Evolutionary conservation across 2,888 invertebrate species (phyloP), one percentile per base, ranked within the genome.

Genomic region (Zaprionus lineosus): DNA sequence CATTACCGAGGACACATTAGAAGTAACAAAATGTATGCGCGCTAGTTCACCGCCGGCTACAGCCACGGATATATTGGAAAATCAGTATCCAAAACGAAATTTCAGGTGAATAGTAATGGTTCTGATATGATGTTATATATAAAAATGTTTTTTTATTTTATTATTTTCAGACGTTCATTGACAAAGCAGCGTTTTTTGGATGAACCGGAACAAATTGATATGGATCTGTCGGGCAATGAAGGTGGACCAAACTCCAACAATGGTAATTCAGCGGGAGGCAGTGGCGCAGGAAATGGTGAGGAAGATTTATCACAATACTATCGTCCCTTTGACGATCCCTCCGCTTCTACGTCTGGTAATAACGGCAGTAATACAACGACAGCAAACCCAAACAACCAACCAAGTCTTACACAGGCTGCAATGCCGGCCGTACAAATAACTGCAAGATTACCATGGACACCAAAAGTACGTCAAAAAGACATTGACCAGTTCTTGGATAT

Each of bases 31-130:
- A 86, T 94, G 94, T 39, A 98, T 99, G 98, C 92, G 98, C 75
- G 96, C 98, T 0, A 97, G 97, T 48, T 97, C 98, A 1, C 98
- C 98, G 3, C 98, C 98, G 1, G 95, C 96, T 1, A 97, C 96
- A 89, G 97, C 97, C 26, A 94, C 95, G 15, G 98, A 98, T 88
- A 93, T 97, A 83, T 89, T 97, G 47, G 97, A 97, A 88, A 94
- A 95, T 65, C 96, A 96, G 89, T 96, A 95, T 88, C 94, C 94
- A 67, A 93, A 94, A 69, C 93, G 93, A 84, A 94, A 93, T 78
- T 92, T 95, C 74, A 91, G 95, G 87, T 92, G 94, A 81, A 93
- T 51, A n/a, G n/a, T n/a, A n/a, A n/a, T n/a, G n/a, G n/a, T 36
- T 11, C 6, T 2, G 5, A 2, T 2, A n/a, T n/a, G n/a, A n/a